Evolutionary conservation across 2,797 vertebrate genomes (phyloP), one percentile per base, ranked within the genome.

Genomic region (Pseudomugil tenellus): DNA sequence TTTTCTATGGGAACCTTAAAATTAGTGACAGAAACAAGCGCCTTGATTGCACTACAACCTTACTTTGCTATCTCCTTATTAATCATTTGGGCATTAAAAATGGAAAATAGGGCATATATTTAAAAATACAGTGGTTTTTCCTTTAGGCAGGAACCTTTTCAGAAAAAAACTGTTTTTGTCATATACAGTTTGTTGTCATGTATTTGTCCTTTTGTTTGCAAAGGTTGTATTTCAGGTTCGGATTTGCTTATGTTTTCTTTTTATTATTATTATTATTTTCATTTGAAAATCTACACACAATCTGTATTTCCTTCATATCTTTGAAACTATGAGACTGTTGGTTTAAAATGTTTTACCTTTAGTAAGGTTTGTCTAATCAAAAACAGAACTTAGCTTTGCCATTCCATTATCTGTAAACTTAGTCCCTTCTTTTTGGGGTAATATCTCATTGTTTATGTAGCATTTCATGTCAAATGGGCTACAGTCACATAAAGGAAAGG

Each of bases 401-500:
- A 71, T 67, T 83, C 51, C 58, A 66, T 48, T 58, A 8, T 78
- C 70, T 39, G 46, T 8, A 8, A 26, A 29, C 26, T 34, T 43
- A 54, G 10, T 71, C 46, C 28, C 52, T 75, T 56, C 39, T 64
- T 49, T 41, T 68, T 76, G 60, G 67, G 70, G 53, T 26, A 14
- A 53, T 58, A 35, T 28, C 58, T 21, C 49, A 56, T 77, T 71
- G 39, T 77, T 72, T 41, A 76, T 85, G 90, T 89, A 90, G 88
- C 87, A 84, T 87, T 78, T 67, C 62, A 71, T 72, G 16, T 49
- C 3, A 52, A 62, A 28, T 53, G 34, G 72, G 83, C 79, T 81
- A 69, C 79, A 65, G 53, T 67, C 75, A 59, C 64, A 64, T 75
- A 69, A 69, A 43, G 11, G 35, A 16, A 6, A 31, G 39, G 41